Evolutionary conservation across 2,888 invertebrate genomes (phyloP).

Genomic region (Chrysolina oricalcia): DNA sequence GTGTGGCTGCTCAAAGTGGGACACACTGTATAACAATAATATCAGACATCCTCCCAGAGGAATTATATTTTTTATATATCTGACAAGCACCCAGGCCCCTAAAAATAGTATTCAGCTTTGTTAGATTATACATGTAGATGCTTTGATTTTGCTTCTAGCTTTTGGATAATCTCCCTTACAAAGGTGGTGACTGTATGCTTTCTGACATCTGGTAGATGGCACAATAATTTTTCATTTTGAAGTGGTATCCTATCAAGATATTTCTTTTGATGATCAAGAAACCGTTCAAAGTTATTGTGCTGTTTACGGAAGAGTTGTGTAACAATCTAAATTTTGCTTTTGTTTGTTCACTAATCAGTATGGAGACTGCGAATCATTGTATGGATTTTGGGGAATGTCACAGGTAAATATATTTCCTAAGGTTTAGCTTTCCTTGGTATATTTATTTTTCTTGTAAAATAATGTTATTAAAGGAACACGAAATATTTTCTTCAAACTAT

Average conservation of each 20-base stretch:
- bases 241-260: neutral
- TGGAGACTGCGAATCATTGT: slow-evolving; percentile 64
- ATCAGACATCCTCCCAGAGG: no score
- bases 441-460: neutral
- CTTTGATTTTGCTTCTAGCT: neutral
- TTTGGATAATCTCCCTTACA: neutral
- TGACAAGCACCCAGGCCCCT: neutral
- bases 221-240: slow-evolving; percentile 8
- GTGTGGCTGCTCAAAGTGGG: no score
- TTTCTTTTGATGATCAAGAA: neutral
- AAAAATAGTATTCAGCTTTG: slow-evolving; percentile 5
- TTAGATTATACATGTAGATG: neutral
- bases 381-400: slow-evolving; percentile 70
- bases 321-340: slow-evolving; percentile 51
- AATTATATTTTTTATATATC: neutral
- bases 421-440: neutral
- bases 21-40: no score
- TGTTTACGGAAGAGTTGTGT: neutral
- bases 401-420: slow-evolving; percentile 67
- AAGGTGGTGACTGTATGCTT: slow-evolving; percentile 12
- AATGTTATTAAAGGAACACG: neutral
- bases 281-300: slow-evolving; percentile 28
- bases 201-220: neutral
- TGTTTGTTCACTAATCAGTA: slow-evolving; percentile 60
- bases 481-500: no score